Evolutionary conservation across 2,888 invertebrate genomes (phyloP).

Genomic region (Thereva nobilitata): DNA sequence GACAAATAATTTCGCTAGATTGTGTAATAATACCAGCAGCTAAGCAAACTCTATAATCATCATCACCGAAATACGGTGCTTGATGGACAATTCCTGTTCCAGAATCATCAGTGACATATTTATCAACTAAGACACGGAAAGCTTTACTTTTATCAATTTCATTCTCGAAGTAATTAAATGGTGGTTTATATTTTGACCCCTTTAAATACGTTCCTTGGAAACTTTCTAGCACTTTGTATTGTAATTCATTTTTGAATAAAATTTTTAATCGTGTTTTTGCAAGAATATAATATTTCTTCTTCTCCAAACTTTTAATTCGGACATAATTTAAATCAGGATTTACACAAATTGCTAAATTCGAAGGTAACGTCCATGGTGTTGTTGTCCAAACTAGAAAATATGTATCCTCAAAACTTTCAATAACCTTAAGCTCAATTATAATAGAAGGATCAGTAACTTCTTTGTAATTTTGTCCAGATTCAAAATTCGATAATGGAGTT

Average conservation of each 20-base stretch:
- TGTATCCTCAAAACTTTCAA: conserved; percentile 60
- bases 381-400: conserved; percentile 76
- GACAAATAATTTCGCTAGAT: conserved; percentile 79
- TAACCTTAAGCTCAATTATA: conserved; percentile 80
- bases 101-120: conserved; percentile 87
- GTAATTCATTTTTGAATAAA: conserved; percentile 74
- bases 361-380: conserved; percentile 96
- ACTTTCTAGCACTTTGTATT: conserved; percentile 74
- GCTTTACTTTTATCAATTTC: conserved; percentile 62
- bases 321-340: conserved; percentile 82
- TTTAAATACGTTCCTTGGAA: conserved; percentile 76
- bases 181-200: conserved; percentile 78
- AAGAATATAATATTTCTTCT: conserved; percentile 72
- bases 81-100: conserved; percentile 96
- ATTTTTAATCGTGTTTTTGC: conserved; percentile 77
- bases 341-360: conserved; percentile 89
- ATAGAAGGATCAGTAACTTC: conserved; percentile 92
- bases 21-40: conserved; percentile 73
- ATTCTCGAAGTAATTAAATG: conserved; percentile 64
- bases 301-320: conserved; percentile 69
- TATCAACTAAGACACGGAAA: conserved; percentile 79
- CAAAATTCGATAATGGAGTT: conserved; percentile 95
- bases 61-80: conserved; percentile 97
- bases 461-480: conserved; percentile 95
- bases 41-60: conserved; percentile 83